Percentiles rank a stretch among this genome's conserved stretches.
Conservation (phyloP, 1,140 invertebrate genomes). For the Homarus americanus region DNA sequence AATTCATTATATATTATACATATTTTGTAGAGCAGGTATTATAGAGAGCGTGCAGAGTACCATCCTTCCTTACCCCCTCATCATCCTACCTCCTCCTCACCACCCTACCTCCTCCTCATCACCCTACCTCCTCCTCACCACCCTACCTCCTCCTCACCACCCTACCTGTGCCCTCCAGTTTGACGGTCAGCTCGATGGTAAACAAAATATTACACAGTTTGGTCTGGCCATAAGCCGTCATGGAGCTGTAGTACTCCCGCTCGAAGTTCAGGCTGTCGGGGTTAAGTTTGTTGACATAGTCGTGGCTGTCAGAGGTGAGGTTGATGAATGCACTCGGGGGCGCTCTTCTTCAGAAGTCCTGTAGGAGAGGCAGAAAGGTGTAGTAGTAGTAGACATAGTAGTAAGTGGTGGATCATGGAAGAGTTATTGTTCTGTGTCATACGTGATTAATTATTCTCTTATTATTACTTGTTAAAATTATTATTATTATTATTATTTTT, state of each 20-base stretch:
- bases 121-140: not conserved
- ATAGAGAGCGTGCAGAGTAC: no score
- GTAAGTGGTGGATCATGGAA: no score
- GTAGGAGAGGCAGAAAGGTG: not conserved
- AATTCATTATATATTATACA: no score
- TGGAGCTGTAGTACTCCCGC: constrained; percentile 36
- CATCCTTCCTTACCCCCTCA: no score
- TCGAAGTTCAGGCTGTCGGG: constrained; percentile 64
- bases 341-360: constrained; percentile 72
- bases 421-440: no score
- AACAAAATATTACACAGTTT: constrained; percentile 94
- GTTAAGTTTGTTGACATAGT: constrained; percentile 43
- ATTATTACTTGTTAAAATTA: no score
- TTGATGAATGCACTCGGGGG: constrained; percentile 79
- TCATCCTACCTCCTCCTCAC: not conserved
- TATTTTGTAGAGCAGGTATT: no score
- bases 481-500: no score
- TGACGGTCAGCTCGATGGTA: constrained; percentile 86
- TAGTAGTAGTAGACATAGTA: no score
- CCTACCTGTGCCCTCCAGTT: constrained; percentile 82
- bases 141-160: not conserved
- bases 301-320: constrained; percentile 78
- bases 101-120: not conserved
- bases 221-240: constrained; percentile 88
- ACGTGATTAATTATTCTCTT: no score